Evolutionary conservation across 2,113 vertebrate genomes (phyloP).

Genomic region (Canis aureus): DNA sequence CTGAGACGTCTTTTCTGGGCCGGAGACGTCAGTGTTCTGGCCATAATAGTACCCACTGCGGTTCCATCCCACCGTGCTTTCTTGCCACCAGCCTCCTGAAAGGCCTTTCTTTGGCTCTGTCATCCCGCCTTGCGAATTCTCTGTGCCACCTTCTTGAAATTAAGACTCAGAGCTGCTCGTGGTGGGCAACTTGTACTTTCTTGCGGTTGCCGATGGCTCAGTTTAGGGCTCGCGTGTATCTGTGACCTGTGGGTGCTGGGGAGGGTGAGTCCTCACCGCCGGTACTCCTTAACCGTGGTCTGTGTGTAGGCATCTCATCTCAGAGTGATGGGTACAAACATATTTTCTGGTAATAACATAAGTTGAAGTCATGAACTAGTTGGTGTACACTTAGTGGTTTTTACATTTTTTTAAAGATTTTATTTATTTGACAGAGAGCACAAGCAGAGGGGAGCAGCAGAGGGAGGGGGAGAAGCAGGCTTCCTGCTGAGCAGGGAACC

Average conservation of each 20-base stretch:
- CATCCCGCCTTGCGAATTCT: rapidly evolving
- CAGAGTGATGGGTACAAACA: not conserved
- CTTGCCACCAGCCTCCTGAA: not conserved
- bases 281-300: not conserved
- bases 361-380: not conserved
- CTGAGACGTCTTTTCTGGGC: not conserved
- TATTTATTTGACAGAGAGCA: too few relatives aligned
- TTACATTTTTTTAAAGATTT: not conserved
- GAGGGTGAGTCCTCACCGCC: too few relatives aligned
- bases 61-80: not conserved
- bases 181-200: not conserved
- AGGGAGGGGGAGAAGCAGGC: too few relatives aligned
- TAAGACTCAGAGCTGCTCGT: not conserved
- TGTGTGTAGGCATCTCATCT: not conserved
- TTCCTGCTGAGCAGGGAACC: too few relatives aligned
- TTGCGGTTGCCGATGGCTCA: rapidly evolving
- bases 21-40: not conserved
- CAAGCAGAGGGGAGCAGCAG: too few relatives aligned
- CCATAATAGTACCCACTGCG: not conserved
- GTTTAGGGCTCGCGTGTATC: not conserved
- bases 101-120: not conserved
- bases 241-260: not conserved
- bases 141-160: too few relatives aligned
- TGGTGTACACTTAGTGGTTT: not conserved
- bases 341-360: not conserved